phyloP scores from a whole-genome alignment of 2,888 invertebrate genomes.

The Drosophila dives region DNA sequence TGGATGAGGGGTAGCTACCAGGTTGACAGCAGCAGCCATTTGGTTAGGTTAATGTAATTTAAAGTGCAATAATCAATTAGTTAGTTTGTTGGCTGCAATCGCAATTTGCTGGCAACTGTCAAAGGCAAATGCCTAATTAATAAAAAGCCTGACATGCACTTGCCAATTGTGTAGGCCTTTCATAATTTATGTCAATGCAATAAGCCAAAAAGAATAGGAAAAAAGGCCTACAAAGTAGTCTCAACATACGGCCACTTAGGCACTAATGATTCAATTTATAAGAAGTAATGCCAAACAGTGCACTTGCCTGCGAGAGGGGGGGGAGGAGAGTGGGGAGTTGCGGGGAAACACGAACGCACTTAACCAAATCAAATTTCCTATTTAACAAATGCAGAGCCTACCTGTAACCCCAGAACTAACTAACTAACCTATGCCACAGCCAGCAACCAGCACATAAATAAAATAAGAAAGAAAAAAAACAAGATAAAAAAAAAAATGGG shows the following conservation, averaged over 20 bases:
- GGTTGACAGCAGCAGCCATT: constrained; percentile 36
- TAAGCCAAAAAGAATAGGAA: constrained; percentile 21
- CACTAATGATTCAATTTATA: constrained; percentile 68
- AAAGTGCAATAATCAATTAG: constrained; percentile 50
- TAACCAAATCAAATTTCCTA: constrained; percentile 77
- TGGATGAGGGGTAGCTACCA: neutral
- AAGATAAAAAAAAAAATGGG: constrained; percentile 19
- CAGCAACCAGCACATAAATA: neutral
- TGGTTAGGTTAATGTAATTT: constrained; percentile 40
- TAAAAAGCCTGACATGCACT: constrained; percentile 56
- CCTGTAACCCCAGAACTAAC: constrained; percentile 40
- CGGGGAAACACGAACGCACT: constrained; percentile 56
- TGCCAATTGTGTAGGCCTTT: constrained; percentile 13
- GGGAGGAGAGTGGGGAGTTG: neutral
- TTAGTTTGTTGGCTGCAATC: constrained; percentile 39
- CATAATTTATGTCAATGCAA: constrained; percentile 35
- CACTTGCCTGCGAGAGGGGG: neutral
- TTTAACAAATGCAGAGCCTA: constrained; percentile 63
- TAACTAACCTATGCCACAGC: constrained; percentile 43
- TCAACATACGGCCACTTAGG: constrained; percentile 52
- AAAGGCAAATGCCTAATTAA: constrained; percentile 72
- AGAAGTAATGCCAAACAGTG: constrained; percentile 22
- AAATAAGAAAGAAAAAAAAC: constrained; percentile 9
- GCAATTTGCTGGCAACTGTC: constrained; percentile 48
- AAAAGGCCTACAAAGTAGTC: constrained; percentile 27